Percentiles rank a stretch among this genome's conserved stretches.
phyloP scores from a whole-genome alignment of 2,113 vertebrate species.

The Mobula birostris region DNA sequence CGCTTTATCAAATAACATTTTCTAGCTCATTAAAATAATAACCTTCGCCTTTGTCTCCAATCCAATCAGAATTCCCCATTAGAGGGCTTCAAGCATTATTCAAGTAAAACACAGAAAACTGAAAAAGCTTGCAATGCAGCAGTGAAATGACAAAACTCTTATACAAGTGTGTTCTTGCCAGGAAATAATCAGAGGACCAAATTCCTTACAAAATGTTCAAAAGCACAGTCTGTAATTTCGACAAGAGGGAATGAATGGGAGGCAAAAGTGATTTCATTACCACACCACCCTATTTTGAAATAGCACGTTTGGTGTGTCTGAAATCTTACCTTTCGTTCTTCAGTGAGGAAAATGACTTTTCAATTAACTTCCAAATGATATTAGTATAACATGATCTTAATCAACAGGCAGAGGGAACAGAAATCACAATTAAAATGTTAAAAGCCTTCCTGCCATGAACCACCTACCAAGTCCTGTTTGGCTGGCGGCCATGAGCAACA shows the following conservation, averaged over 20 bases:
- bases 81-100: background rate
- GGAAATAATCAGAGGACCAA: background rate
- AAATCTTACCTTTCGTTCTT: too few species aligned
- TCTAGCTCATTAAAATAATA: too few species aligned
- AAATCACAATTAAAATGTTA: background rate
- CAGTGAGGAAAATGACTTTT: too few species aligned
- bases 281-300: too few species aligned
- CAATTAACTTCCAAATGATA: too few species aligned
- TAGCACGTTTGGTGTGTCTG: too few species aligned
- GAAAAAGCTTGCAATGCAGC: background rate
- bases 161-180: background rate
- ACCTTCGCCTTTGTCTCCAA: too few species aligned
- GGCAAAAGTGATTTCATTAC: background rate
- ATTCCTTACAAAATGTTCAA: background rate
- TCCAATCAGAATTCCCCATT: too few species aligned
- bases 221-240: background rate
- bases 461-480: conserved; percentile 42
- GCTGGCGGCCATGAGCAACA: conserved; percentile 51
- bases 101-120: background rate
- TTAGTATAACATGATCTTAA: too few species aligned
- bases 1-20: too few species aligned
- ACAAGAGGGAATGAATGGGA: background rate
- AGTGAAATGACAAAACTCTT: background rate
- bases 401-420: background rate
- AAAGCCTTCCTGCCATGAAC: background rate